phyloP scores from a whole-genome alignment of 2,797 vertebrate species.

The Pseudomugil tenellus region DNA sequence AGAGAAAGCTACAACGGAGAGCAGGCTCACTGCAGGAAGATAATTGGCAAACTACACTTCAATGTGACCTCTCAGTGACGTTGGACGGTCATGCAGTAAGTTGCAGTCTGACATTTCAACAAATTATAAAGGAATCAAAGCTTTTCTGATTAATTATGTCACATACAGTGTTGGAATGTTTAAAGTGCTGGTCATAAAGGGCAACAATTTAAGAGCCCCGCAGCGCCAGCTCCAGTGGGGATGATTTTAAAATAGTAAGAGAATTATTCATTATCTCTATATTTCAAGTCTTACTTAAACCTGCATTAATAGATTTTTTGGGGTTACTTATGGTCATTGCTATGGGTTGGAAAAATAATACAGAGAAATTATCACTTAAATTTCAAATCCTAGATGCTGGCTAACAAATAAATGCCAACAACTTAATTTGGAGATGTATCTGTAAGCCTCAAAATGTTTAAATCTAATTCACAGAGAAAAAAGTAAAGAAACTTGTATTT shows the following conservation, averaged over 20 bases:
- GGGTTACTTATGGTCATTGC: not conserved
- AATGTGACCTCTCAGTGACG: constrained; percentile 66
- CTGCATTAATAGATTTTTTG: not conserved
- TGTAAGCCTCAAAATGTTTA: not conserved
- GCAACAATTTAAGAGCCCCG: constrained; percentile 14
- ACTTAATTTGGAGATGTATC: not conserved
- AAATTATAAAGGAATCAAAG: constrained; percentile 49
- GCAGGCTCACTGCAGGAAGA: constrained; percentile 46
- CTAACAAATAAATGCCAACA: not conserved
- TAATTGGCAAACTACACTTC: constrained; percentile 58
- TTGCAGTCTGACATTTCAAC: constrained; percentile 53
- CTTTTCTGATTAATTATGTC: constrained; percentile 51
- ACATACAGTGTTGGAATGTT: constrained; percentile 28
- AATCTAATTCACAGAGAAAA: no score
- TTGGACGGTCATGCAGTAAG: constrained; percentile 42
- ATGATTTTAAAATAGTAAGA: constrained; percentile 7
- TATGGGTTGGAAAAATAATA: not conserved
- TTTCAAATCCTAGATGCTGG: not conserved
- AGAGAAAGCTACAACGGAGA: constrained; percentile 35
- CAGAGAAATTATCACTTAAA: not conserved
- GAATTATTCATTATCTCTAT: not conserved
- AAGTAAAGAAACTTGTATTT: no score
- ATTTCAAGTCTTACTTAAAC: not conserved
- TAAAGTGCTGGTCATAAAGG: constrained; percentile 14
- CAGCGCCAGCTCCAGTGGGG: not conserved